phyloP scores from a whole-genome alignment of 2,797 vertebrate species.

The Glossophaga mutica region DNA sequence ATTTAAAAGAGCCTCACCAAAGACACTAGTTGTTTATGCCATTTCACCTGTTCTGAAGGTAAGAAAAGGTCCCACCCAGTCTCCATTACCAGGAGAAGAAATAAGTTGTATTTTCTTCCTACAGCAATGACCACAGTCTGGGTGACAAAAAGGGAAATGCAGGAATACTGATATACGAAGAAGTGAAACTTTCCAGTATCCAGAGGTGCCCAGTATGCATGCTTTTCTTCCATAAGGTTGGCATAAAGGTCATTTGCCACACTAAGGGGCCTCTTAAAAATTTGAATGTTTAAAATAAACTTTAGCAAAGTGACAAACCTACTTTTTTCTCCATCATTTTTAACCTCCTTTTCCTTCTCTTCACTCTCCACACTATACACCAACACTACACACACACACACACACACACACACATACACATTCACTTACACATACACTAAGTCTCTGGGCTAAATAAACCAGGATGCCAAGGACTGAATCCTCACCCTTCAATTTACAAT shows the following conservation, averaged over 20 bases:
- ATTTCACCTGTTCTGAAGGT: neutral
- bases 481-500: slow-evolving; percentile 22
- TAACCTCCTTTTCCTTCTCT: neutral
- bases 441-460: slow-evolving; percentile 26
- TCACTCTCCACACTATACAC: neutral
- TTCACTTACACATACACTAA: neutral
- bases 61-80: neutral
- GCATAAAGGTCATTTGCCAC: neutral
- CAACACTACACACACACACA: neutral
- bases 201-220: neutral
- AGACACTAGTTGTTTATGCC: neutral
- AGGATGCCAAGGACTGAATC: slow-evolving; percentile 21
- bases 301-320: slow-evolving; percentile 23
- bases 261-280: slow-evolving; percentile 2
- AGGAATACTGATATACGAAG: neutral
- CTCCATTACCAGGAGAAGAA: slow-evolving; percentile 12
- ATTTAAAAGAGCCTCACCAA: neutral
- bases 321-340: neutral
- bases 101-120: neutral
- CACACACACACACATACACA: neutral
- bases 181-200: slow-evolving; percentile 11
- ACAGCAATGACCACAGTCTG: neutral
- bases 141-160: neutral
- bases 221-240: neutral
- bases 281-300: neutral